These are phyloP conservation scores for Polypterus bichir DNA, from an alignment of 2,113 vertebrate species.

Conservation along the genomic window DNA sequence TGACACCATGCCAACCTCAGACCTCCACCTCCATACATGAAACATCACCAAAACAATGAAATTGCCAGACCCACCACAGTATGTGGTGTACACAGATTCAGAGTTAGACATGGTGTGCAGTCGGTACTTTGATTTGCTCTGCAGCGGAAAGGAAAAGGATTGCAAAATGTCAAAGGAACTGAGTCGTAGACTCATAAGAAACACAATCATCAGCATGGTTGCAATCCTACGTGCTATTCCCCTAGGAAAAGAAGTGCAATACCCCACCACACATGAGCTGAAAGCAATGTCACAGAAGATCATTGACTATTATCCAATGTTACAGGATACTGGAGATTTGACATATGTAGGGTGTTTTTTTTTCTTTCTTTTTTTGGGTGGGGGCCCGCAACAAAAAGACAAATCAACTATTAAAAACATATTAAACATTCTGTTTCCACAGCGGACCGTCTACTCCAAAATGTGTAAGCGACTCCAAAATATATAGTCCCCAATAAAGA, in stretches of 20 bases:
- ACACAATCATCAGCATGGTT: slow-evolving; percentile 17
- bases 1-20: too few relatives aligned
- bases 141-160: slow-evolving; percentile 2
- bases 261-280: slow-evolving; percentile 15
- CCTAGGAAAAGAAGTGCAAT: slow-evolving; percentile 7
- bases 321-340: slow-evolving; percentile 1
- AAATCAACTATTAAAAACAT: too few relatives aligned
- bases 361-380: too few relatives aligned
- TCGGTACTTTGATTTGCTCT: slow-evolving; percentile 13
- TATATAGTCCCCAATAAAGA: slow-evolving; percentile 8
- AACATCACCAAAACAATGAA: too few relatives aligned
- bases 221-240: slow-evolving; percentile 14
- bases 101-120: slow-evolving; percentile 13
- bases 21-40: too few relatives aligned
- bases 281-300: slow-evolving; percentile 12
- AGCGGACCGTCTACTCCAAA: neutral
- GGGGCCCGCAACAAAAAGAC: too few relatives aligned
- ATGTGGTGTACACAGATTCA: slow-evolving; percentile 15
- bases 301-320: slow-evolving; percentile 17
- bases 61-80: too few relatives aligned
- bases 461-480: slow-evolving; percentile 7
- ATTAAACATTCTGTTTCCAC: too few relatives aligned
- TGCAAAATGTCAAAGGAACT: slow-evolving; percentile 16
- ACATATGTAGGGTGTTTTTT: too few relatives aligned
- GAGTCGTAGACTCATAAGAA: slow-evolving; percentile 14